Percentiles rank a stretch among this genome's conserved stretches.
phyloP scores from a whole-genome alignment of 1,140 invertebrate genomes.

The Physella acuta region DNA sequence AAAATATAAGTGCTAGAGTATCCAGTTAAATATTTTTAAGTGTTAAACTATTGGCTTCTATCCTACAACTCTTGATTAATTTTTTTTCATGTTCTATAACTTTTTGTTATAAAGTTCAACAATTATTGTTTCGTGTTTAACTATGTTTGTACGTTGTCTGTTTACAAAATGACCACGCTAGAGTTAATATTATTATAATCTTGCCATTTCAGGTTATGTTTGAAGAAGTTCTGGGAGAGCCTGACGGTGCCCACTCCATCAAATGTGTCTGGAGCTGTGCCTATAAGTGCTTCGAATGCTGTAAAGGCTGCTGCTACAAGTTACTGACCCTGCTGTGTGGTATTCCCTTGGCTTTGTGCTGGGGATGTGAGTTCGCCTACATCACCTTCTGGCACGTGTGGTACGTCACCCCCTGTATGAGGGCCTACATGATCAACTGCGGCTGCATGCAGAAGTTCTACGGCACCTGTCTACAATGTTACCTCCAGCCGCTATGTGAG shows the following conservation, averaged over 20 bases:
- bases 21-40: too few species aligned
- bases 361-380: conserved; percentile 74
- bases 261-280: conserved; percentile 76
- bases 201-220: conserved; percentile 62
- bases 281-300: conserved; percentile 69
- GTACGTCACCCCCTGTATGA: conserved; percentile 53
- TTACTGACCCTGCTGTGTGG: conserved; percentile 71
- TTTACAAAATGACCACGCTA: too few species aligned
- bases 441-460: conserved; percentile 66
- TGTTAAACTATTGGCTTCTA: too few species aligned
- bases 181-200: too few species aligned
- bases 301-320: conserved; percentile 73
- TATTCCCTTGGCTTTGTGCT: conserved; percentile 68
- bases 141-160: neutral
- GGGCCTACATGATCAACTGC: conserved; percentile 64
- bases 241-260: conserved; percentile 71
- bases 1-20: too few species aligned
- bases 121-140: neutral
- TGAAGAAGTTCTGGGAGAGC: conserved; percentile 78
- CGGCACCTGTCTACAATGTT: conserved; percentile 65
- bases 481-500: conserved; percentile 68
- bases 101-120: too few species aligned
- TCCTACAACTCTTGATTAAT: neutral
- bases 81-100: neutral
- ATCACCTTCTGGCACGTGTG: conserved; percentile 67